Evolutionary conservation across 64 coral and sea anemone species (phyloP), one percentile per base, ranked within the genome.

Genomic region (Stichodactyla mertensii): DNA sequence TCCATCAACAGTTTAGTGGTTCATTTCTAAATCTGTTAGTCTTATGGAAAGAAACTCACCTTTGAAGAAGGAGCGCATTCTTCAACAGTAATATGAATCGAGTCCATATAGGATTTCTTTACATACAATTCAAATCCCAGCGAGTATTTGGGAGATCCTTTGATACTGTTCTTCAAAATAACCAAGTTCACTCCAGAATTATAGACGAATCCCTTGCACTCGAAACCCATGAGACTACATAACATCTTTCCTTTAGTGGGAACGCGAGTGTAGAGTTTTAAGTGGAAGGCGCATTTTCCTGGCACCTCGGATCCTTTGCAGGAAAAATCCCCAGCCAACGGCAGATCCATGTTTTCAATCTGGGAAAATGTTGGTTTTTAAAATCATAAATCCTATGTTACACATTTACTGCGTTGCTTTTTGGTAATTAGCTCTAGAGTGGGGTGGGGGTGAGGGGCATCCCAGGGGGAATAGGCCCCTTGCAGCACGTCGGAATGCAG

Each of bases 121-220:
- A 88, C 31, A 51, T 36, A 59, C 10, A 80, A 12, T 62, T 56
- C 77, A 31, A 88, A 27, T 53, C 87, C 87, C 51, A 55, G 74
- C 16, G 87, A 57, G 57, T 79, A 88, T 14, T 61, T 81, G 2
- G 77, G 53, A 58, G 13, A 10, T 55, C 56, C 66, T 27, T 51
- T 56, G 18, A 88, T 16, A 55, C 10, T 20, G 10, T 57, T 79
- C 52, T 88, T 88, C 13, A 88, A 23, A 15, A 59, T 52, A 16
- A 57, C 52, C 24, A 79, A 11, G 27, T 80, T 88, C 2, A 81
- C 8, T 10, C 87, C 87, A 55, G 55, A 45, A 81, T 88, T 88
- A 79, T 80, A 80, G 10, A 88, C 87, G 77, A 88, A 88, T 36
- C 87, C 87, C 22, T 88, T 54, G 26, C 87, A 88, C 52, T 58